Evolutionary conservation across 2,113 vertebrate genomes (phyloP).

Genomic region (Trichomycterus rosablanca): DNA sequence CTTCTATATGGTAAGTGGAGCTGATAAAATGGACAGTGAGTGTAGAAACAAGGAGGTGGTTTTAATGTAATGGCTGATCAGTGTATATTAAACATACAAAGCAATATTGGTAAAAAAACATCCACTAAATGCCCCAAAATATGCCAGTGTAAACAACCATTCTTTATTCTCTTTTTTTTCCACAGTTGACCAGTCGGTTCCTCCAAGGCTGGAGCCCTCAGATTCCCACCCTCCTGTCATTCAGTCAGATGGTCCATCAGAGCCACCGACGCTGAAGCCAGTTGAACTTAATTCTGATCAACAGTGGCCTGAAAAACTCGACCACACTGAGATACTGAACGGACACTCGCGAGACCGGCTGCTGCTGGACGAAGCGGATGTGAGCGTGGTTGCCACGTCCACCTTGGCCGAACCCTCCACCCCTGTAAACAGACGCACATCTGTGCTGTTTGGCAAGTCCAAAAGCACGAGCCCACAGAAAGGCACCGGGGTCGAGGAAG

Average conservation of each 20-base stretch:
- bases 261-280: constrained; percentile 93
- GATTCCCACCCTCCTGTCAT: constrained; percentile 87
- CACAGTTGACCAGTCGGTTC: constrained; percentile 90
- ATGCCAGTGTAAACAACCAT: no score
- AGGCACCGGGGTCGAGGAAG: constrained; percentile 73
- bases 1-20: no score
- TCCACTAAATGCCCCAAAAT: no score
- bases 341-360: constrained; percentile 80
- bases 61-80: no score
- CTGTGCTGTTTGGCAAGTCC: constrained; percentile 91
- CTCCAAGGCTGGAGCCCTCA: constrained; percentile 94
- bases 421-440: constrained; percentile 83
- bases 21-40: no score
- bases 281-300: constrained; percentile 82
- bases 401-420: constrained; percentile 79
- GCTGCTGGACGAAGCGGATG: constrained; percentile 70
- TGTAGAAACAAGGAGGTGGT: no score
- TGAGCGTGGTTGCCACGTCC: constrained; percentile 82
- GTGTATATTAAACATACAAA: no score
- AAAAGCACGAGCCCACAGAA: constrained; percentile 84
- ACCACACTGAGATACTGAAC: constrained; percentile 75
- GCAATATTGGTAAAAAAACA: no score
- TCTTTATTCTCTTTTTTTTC: no score
- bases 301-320: constrained; percentile 74
- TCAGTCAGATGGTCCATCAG: constrained; percentile 84